A percentile compares a stretch with the other conserved stretches of the same genome.
Conservation (phyloP, 2,888 invertebrate genomes). For the Drosophila paucipuncta region DNA sequence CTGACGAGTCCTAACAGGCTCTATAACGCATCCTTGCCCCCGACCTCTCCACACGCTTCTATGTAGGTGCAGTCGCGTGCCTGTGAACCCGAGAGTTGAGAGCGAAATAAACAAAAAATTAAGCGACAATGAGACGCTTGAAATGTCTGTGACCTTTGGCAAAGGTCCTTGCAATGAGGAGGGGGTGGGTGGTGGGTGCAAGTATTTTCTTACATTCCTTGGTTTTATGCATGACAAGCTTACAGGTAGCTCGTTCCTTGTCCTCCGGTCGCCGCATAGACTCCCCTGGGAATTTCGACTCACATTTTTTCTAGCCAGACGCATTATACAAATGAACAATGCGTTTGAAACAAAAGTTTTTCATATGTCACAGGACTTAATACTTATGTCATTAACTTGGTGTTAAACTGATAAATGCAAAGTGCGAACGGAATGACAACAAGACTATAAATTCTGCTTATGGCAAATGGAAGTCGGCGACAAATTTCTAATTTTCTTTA, state of each 20-base stretch:
- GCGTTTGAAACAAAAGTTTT: constrained; percentile 26
- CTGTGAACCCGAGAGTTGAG: constrained; percentile 37
- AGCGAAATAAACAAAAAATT: constrained; percentile 56
- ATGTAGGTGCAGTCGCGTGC: constrained; percentile 58
- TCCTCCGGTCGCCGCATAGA: constrained; percentile 31
- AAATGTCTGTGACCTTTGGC: constrained; percentile 78
- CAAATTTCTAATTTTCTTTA: neutral
- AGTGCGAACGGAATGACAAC: neutral
- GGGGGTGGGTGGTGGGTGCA: neutral
- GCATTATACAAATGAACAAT: constrained; percentile 66
- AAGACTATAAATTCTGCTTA: constrained; percentile 9
- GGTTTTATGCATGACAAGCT: constrained; percentile 11
- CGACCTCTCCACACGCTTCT: neutral
- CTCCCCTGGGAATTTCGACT: constrained; percentile 54
- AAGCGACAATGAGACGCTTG: constrained; percentile 72
- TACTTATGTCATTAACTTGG: constrained; percentile 19
- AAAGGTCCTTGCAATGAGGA: neutral
- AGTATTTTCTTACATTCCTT: neutral
- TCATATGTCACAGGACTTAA: constrained; percentile 17
- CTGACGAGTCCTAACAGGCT: constrained; percentile 16
- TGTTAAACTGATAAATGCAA: constrained; percentile 12
- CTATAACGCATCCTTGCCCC: constrained; percentile 3
- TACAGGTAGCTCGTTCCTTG: constrained; percentile 37
- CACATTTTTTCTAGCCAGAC: constrained; percentile 64
- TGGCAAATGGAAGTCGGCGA: neutral